phyloP scores from a whole-genome alignment of 1,140 invertebrate species.

The Planococcus citri region DNA sequence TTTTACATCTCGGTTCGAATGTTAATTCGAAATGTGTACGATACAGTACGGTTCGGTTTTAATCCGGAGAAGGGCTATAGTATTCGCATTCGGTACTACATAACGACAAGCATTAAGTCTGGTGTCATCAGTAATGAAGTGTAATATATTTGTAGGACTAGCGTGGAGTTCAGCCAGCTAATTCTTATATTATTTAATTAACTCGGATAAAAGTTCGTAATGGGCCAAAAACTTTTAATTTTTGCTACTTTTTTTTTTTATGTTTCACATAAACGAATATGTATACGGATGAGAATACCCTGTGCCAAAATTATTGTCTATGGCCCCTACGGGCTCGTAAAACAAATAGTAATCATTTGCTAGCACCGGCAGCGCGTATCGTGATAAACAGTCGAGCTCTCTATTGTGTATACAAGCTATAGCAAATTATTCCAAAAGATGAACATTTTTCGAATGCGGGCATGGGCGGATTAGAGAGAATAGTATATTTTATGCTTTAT shows the following conservation, averaged over 20 bases:
- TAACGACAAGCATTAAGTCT: background rate
- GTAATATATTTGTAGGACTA: constrained; percentile 9
- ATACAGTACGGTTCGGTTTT: no score
- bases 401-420: background rate
- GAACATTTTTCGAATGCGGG: no score
- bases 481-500: background rate
- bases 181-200: constrained; percentile 16
- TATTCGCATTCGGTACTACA: no score
- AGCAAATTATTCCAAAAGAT: background rate
- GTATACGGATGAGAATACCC: no score
- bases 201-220: constrained; percentile 11
- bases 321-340: background rate
- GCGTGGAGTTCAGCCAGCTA: constrained; percentile 15
- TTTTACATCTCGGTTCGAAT: no score
- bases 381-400: background rate
- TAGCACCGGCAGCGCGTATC: background rate
- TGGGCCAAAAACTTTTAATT: constrained; percentile 18
- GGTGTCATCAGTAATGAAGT: constrained; percentile 6
- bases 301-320: constrained; percentile 2
- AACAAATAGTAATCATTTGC: background rate
- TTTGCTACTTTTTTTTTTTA: background rate
- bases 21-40: background rate
- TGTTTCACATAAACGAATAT: background rate
- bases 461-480: background rate
- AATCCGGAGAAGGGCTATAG: background rate